Base-by-base conservation (phyloP, 2,888 invertebrate genomes). In the Meteorus cinctellus region DNA sequence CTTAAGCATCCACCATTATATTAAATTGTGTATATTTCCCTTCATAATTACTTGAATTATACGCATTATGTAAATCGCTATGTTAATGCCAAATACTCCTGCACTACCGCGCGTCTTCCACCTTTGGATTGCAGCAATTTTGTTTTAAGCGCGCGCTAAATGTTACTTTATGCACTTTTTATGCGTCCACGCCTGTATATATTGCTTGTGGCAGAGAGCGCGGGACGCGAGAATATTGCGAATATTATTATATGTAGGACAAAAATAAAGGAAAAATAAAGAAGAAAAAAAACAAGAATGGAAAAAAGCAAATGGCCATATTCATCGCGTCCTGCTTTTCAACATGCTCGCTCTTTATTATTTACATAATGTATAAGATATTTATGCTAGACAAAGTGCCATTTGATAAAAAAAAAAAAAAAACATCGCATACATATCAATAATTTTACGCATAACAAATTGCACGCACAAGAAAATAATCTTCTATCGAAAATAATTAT, bases 11-110 rank as follows among this genome's bases (percentile, higher is more conserved):
- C 84, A 82, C 87, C 84, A 89, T 89, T 88, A 88, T 88, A 88
- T 87, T 86, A 88, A 88, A 88, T 88, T 87, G 88, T 88, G 88
- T 88, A 88, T 88, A 89, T 89, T 89, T 87, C 86, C 86, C 86
- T 86, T 86, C 84, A 88, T 89, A 89, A 89, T 89, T 88, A 88
- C 88, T 87, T 85, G 89, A 89, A 89, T 89, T 89, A 89, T 88
- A 86, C 86, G 87, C 87, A 89, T 89, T 89, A 89, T 89, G 89
- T 86, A 89, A 89, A 89, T 89, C 84, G 85, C 75, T 87, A 87
- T 88, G 89, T 88, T 88, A 89, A 89, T 89, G 80, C 76, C 76
- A 81, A 62, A 72, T 68, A 68, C 63, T 72, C 68, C 31, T 45
- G 60, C 63, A 29, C 69, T 76, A 59, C 73, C n/a, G 65, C 74